phyloP scores from a whole-genome alignment of 2,888 invertebrate genomes.

The Aspidapion aeneum region DNA sequence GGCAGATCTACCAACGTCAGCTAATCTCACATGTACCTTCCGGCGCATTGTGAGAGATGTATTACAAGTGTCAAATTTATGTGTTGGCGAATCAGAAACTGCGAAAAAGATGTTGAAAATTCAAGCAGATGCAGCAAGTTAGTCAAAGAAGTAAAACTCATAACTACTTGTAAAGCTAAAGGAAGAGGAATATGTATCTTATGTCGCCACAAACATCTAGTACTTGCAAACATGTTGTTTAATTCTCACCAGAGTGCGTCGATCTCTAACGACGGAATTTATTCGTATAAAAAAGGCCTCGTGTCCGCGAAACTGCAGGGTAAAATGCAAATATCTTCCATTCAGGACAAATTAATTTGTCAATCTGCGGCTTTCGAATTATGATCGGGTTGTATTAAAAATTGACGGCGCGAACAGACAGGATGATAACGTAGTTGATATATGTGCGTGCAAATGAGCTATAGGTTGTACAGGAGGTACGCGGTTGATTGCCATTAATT shows the following conservation, averaged over 20 bases:
- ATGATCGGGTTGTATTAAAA: conserved; percentile 23
- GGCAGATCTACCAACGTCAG: no score
- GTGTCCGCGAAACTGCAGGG: conserved; percentile 21
- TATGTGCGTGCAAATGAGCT: conserved; percentile 2
- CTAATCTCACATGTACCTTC: no score
- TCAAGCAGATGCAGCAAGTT: no score
- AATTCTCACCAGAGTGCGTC: background rate
- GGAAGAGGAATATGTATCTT: no score
- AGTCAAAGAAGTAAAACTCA: no score
- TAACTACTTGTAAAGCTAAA: no score
- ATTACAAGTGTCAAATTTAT: no score
- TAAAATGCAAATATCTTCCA: conserved; percentile 30
- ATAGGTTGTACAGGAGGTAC: background rate
- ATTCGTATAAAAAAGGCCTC: background rate
- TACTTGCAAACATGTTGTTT: background rate
- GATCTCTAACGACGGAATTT: background rate
- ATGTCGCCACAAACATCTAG: no score
- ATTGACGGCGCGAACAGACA: conserved; percentile 12
- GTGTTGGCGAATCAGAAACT: no score
- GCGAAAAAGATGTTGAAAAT: no score
- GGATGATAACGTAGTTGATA: background rate
- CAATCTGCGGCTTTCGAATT: conserved; percentile 28
- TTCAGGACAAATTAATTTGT: conserved; percentile 35
- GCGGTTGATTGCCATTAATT: background rate
- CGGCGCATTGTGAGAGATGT: no score